Conservation (phyloP, 1,140 invertebrate genomes). For the Trissolcus basalis region DNA sequence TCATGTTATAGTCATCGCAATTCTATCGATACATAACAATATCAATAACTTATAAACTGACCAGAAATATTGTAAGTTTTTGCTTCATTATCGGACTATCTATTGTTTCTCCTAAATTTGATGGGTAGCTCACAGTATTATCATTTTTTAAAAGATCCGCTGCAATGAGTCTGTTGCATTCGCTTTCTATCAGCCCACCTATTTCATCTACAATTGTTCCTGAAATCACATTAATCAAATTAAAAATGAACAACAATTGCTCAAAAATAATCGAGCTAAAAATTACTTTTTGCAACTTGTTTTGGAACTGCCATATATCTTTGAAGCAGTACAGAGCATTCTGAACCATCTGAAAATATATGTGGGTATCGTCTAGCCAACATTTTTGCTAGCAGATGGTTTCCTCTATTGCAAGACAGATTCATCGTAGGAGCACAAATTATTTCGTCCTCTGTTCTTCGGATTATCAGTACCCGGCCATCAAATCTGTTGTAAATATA, state of each 20-base stretch:
- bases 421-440: conserved; percentile 83
- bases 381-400: conserved; percentile 86
- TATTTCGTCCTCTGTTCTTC: conserved; percentile 93
- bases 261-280: conserved; percentile 5
- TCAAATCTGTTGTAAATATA: conserved; percentile 78
- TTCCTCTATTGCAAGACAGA: conserved; percentile 90
- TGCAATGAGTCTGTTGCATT: conserved; percentile 77
- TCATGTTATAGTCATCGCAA: too few relatives aligned
- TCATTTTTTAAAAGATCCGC: conserved; percentile 78
- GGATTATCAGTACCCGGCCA: conserved; percentile 89
- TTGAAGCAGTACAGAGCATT: conserved; percentile 76
- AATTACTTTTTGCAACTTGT: conserved; percentile 67
- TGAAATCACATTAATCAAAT: too few relatives aligned
- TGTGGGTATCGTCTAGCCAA: conserved; percentile 86
- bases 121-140: conserved; percentile 77
- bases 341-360: conserved; percentile 77
- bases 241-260: too few relatives aligned
- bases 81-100: conserved; percentile 72
- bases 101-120: conserved; percentile 79
- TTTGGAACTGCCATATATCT: conserved; percentile 77
- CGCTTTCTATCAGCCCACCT: conserved; percentile 72
- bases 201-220: conserved; percentile 62
- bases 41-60: conserved; percentile 65
- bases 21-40: too few relatives aligned
- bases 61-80: conserved; percentile 80